Evolutionary conservation across 2,797 vertebrate genomes (phyloP).

Genomic region (Philypnodon macrostomus): DNA sequence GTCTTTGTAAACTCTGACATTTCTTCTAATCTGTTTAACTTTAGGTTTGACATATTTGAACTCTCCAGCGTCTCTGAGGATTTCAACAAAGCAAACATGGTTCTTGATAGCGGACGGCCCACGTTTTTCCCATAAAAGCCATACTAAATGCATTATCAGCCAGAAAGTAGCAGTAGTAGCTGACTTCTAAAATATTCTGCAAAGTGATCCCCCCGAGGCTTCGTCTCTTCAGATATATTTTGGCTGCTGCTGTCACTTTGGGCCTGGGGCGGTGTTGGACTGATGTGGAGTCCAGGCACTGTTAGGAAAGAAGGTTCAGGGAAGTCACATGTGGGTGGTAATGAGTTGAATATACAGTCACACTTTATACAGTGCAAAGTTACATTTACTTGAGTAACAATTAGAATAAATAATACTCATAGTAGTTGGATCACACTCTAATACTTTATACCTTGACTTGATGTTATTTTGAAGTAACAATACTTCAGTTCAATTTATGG

Average conservation of each 20-base stretch:
- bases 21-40: conserved; percentile 6
- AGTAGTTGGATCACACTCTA: too few species aligned
- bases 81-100: conserved; percentile 16
- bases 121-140: conserved; percentile 28
- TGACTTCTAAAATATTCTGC: conserved; percentile 40
- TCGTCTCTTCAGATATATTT: conserved; percentile 41
- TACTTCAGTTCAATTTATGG: too few species aligned
- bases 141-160: conserved; percentile 38
- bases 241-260: conserved; percentile 39
- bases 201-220: conserved; percentile 36
- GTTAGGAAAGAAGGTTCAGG: conserved; percentile 8
- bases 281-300: conserved; percentile 31
- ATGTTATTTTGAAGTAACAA: too few species aligned
- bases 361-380: too few species aligned
- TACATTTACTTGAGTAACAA: too few species aligned
- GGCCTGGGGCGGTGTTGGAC: conserved; percentile 35
- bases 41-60: conserved; percentile 15
- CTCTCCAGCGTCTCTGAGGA: conserved; percentile 21
- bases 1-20: neutral
- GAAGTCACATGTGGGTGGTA: neutral
- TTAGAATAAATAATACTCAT: too few species aligned
- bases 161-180: conserved; percentile 21
- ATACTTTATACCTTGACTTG: too few species aligned
- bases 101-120: conserved; percentile 10
- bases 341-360: too few species aligned